Evolutionary conservation across 2,888 invertebrate species (phyloP).

Genomic region (Nineta flava): DNA sequence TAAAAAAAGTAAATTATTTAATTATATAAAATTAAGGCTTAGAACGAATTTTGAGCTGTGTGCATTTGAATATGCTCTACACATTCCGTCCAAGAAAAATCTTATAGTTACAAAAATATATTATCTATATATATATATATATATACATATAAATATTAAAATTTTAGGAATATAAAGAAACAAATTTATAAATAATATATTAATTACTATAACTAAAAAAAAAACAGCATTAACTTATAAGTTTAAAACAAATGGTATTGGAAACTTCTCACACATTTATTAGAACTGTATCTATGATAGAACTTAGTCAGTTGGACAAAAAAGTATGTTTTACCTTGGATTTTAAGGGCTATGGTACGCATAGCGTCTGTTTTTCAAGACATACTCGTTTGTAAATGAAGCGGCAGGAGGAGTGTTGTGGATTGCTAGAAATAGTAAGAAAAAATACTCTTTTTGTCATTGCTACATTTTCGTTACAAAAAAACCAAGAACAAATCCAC

Average conservation of each 20-base stretch:
- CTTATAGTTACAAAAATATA: slow-evolving; percentile 2
- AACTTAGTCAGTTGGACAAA: too few relatives aligned
- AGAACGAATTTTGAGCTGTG: slow-evolving; percentile 6
- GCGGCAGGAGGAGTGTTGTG: too few relatives aligned
- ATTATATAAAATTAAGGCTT: neutral
- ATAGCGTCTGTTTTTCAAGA: too few relatives aligned
- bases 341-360: too few relatives aligned
- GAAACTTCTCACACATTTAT: too few relatives aligned
- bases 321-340: too few relatives aligned
- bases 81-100: slow-evolving; percentile 7
- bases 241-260: neutral
- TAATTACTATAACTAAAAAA: neutral
- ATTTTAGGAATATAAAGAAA: neutral
- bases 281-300: too few relatives aligned
- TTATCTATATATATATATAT: neutral
- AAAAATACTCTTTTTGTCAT: too few relatives aligned
- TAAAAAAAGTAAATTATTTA: neutral
- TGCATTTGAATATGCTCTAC: slow-evolving; percentile 7
- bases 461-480: too few relatives aligned
- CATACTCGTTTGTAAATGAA: too few relatives aligned
- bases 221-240: neutral
- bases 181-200: slow-evolving; percentile 3
- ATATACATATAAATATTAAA: neutral
- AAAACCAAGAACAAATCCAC: too few relatives aligned
- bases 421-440: too few relatives aligned